phyloP scores from a whole-genome alignment of 2,797 vertebrate genomes.

The Platalea minor region DNA sequence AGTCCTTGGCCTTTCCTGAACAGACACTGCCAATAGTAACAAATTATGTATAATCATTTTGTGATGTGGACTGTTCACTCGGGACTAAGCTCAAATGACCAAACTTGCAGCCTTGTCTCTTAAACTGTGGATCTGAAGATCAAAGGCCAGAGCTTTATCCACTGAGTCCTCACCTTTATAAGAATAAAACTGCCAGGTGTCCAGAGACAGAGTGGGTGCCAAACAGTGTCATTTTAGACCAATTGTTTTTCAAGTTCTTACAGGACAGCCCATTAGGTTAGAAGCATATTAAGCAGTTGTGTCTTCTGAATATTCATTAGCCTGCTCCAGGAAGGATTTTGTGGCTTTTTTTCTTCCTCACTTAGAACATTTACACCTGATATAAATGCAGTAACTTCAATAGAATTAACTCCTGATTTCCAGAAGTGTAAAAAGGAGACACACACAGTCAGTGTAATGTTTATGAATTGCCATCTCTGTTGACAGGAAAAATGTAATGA shows the following conservation, averaged over 20 bases:
- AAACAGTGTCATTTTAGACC: conserved; percentile 39
- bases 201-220: conserved; percentile 4
- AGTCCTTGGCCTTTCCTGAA: conserved; percentile 68
- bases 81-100: conserved; percentile 48
- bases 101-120: conserved; percentile 35
- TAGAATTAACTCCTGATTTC: not conserved
- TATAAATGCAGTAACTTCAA: not conserved
- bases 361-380: not conserved
- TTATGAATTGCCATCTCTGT: not conserved
- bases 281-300: conserved; percentile 51
- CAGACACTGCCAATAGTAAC: conserved; percentile 50
- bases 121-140: conserved; percentile 32
- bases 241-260: conserved; percentile 60
- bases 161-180: conserved; percentile 34
- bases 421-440: not conserved
- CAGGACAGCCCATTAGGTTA: conserved; percentile 55
- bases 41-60: conserved; percentile 55
- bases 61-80: conserved; percentile 24
- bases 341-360: not conserved
- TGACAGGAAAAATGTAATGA: not conserved
- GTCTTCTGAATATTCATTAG: conserved; percentile 51
- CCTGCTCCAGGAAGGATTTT: not conserved
- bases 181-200: conserved; percentile 52
- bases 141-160: conserved; percentile 37
- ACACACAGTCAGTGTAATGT: not conserved